Evolutionary conservation across 53 echinoderm and acorn worm genomes (phyloP).

Genomic region (Paracentrotus lividus): DNA sequence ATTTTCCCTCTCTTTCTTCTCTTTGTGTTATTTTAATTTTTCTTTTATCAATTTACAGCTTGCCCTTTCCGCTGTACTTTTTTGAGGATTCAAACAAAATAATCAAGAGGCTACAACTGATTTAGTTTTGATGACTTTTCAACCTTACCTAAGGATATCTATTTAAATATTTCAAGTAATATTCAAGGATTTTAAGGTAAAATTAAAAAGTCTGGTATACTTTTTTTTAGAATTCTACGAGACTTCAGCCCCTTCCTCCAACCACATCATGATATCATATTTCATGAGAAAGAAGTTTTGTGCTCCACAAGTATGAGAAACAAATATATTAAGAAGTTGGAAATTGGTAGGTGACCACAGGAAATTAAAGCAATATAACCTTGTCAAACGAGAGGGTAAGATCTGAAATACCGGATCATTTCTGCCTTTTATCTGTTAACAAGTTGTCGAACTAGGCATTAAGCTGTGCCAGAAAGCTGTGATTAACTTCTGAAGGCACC

Average conservation of each 20-base stretch:
- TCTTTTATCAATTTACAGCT: constrained; percentile 31
- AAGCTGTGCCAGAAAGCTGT: constrained; percentile 23
- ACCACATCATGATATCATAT: constrained; percentile 53
- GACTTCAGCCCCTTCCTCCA: not conserved
- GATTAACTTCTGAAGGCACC: constrained; percentile 16
- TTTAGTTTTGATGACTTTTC: constrained; percentile 43
- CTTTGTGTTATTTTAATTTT: constrained; percentile 12
- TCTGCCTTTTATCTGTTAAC: constrained; percentile 61
- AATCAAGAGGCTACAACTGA: not conserved
- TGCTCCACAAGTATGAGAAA: constrained; percentile 1
- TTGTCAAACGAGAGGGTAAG: constrained; percentile 59
- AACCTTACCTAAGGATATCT: constrained; percentile 29
- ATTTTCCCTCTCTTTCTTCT: constrained; percentile 14
- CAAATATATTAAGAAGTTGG: not conserved
- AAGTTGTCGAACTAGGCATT: constrained; percentile 46
- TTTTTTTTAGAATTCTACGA: not conserved
- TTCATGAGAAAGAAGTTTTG: constrained; percentile 11
- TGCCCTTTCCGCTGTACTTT: constrained; percentile 48
- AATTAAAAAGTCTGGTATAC: not conserved
- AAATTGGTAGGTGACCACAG: constrained; percentile 61
- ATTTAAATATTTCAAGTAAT: not conserved
- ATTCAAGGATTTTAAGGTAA: not conserved
- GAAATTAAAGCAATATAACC: constrained; percentile 43
- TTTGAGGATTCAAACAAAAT: not conserved
- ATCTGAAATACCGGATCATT: constrained; percentile 6